A percentile compares a stretch with the other conserved stretches of the same genome.
phyloP scores from a whole-genome alignment of 2,797 vertebrate species.

The Paramormyrops hopkinsi region DNA sequence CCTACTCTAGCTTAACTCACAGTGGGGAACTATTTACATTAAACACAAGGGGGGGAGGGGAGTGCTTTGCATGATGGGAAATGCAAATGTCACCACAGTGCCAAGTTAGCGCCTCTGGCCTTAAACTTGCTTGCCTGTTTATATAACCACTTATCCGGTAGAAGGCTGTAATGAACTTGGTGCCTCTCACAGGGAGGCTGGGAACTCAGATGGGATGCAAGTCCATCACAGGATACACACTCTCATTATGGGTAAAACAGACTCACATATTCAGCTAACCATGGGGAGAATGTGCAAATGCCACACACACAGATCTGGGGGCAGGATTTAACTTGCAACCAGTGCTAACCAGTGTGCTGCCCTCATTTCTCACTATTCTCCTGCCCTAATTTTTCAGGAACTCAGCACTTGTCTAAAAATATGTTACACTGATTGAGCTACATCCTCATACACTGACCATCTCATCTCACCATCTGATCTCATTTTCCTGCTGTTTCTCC shows the following conservation, averaged over 20 bases:
- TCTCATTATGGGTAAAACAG: not conserved
- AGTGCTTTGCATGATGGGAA: not conserved
- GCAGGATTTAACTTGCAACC: not conserved
- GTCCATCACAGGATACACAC: not conserved
- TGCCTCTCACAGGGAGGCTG: not conserved
- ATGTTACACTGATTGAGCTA: not conserved
- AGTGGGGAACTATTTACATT: not conserved
- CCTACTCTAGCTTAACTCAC: not conserved
- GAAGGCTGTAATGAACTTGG: not conserved
- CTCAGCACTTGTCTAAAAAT: not conserved
- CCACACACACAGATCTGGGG: not conserved
- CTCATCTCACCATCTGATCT: not conserved
- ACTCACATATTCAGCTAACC: not conserved
- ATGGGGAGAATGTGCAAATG: not conserved
- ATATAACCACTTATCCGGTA: not conserved
- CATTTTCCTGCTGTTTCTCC: not conserved
- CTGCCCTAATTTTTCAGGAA: not conserved
- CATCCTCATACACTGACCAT: not conserved
- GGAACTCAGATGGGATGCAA: not conserved
- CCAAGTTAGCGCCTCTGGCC: not conserved
- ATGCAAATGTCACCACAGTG: not conserved
- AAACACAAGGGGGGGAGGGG: not conserved
- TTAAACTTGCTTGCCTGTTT: not conserved
- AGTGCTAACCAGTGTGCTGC: not conserved
- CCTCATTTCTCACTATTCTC: not conserved